Percentiles rank a stretch among this genome's conserved stretches.
phyloP scores from a whole-genome alignment of 2,797 vertebrate genomes.

The Zalophus californianus region DNA sequence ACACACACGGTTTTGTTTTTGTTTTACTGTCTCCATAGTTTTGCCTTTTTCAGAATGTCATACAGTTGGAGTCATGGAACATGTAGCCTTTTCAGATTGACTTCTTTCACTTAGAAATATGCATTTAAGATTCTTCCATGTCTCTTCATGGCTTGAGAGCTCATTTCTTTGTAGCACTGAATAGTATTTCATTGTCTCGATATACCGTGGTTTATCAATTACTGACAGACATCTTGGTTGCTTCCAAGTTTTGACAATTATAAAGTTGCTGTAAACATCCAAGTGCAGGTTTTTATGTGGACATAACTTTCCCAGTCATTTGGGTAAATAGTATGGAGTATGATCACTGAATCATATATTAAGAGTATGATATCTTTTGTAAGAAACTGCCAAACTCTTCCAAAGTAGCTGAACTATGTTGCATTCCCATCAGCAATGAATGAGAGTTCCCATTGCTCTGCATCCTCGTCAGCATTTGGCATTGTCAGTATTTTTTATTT shows the following conservation, averaged over 20 bases:
- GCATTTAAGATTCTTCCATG: neutral
- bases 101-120: neutral
- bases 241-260: conserved; percentile 21
- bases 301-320: neutral
- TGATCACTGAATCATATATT: neutral
- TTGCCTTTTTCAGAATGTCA: neutral
- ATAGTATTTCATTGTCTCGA: neutral
- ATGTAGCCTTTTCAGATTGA: neutral
- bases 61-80: neutral
- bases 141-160: neutral
- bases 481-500: neutral
- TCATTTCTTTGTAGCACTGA: neutral
- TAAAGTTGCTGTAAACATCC: conserved; percentile 20
- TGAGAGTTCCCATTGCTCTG: neutral
- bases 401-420: neutral
- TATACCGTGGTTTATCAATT: neutral
- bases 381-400: neutral
- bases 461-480: neutral
- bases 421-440: neutral
- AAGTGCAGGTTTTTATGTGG: neutral
- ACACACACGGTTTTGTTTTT: neutral
- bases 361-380: conserved; percentile 6
- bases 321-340: neutral
- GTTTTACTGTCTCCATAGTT: neutral
- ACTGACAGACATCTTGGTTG: neutral